Base-by-base conservation (phyloP, 2,888 invertebrate species). In the Andrena praecox region DNA sequence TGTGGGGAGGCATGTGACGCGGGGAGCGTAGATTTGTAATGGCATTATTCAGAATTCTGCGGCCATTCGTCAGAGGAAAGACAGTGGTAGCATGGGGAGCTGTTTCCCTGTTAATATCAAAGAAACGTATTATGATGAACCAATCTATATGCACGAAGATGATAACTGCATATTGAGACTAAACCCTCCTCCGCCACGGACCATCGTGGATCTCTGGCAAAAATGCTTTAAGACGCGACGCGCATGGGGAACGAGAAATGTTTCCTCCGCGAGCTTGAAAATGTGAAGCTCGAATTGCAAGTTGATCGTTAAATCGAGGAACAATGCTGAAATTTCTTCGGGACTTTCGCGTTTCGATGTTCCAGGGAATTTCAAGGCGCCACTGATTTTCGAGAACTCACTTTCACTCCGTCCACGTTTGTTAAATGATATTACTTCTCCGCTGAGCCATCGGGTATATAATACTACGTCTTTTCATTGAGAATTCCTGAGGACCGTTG, bases 121-220 rank as follows among this genome's bases (percentile, higher is more conserved):
- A 60, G 52, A 73, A 62, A 67, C 27, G 67, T 78, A 80, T 80
- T 80, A 67, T 66, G 62, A 80, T 78, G 66, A 78, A 60, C 60
- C 71, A 77, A 77, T 80, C 80, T 80, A 56, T 80, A 80, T 80
- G 77, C 80, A 71, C 60, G 76, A 54, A 60, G 66, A 78, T 77
- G 87, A 87, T 87, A 89, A 89, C 89, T 87, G 89, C 90, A 89
- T 89, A 89, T 89, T 87, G 89, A 68, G 85, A 71, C 73, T 82
- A 82, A 88, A 81, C 80, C 74, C 77, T 62, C n/a, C 48, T 33
- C 27, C 24, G 16, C n/a, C n/a, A 5, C 24, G 20, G 54, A 52
- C 56, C 69, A 16, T 3, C 31, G n/a, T 2, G 62, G 50, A 42
- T 48, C 63, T 68, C 27, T 16, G 29, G 12, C 16, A 68, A 69